phyloP scores from a whole-genome alignment of 1,140 invertebrate species.

The Pseudomyrmex dendroicus region DNA sequence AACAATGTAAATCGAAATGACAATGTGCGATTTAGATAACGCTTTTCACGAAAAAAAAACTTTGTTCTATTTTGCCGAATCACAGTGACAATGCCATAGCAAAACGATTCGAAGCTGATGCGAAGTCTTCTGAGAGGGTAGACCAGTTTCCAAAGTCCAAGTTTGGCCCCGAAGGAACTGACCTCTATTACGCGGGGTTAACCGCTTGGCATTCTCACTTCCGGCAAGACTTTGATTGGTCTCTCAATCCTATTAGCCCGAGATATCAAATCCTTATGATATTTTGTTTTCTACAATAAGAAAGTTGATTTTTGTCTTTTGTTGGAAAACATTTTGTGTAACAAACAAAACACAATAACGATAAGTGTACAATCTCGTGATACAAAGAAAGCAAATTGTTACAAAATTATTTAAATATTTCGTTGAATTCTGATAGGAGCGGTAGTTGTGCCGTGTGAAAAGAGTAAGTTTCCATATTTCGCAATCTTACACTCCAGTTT shows the following conservation, averaged over 20 bases:
- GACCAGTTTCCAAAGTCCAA: conserved; percentile 75
- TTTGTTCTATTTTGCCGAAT: conserved; percentile 34
- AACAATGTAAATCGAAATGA: too few species aligned
- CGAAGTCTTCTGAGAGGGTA: conserved; percentile 63
- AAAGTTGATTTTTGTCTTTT: conserved; percentile 40
- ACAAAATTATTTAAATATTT: too few species aligned
- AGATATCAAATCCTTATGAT: conserved; percentile 61
- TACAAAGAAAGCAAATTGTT: neutral
- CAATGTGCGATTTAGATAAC: neutral
- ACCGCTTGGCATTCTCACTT: conserved; percentile 82
- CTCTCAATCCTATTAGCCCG: conserved; percentile 81
- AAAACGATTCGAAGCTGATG: conserved; percentile 64
- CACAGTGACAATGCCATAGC: conserved; percentile 68
- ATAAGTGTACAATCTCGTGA: neutral
- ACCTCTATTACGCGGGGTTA: conserved; percentile 83
- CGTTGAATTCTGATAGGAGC: neutral
- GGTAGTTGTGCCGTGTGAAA: neutral
- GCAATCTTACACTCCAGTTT: neutral
- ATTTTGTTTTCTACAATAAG: conserved; percentile 40
- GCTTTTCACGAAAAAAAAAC: neutral
- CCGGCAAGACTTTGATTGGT: conserved; percentile 82
- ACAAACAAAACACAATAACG: neutral
- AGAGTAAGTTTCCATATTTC: neutral
- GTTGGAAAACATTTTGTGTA: neutral
- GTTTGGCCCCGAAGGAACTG: conserved; percentile 79